A percentile compares a stretch with the other conserved stretches of the same genome.
Evolutionary conservation across 1,140 invertebrate species (phyloP).

Genomic region (Glomeris maerens): DNA sequence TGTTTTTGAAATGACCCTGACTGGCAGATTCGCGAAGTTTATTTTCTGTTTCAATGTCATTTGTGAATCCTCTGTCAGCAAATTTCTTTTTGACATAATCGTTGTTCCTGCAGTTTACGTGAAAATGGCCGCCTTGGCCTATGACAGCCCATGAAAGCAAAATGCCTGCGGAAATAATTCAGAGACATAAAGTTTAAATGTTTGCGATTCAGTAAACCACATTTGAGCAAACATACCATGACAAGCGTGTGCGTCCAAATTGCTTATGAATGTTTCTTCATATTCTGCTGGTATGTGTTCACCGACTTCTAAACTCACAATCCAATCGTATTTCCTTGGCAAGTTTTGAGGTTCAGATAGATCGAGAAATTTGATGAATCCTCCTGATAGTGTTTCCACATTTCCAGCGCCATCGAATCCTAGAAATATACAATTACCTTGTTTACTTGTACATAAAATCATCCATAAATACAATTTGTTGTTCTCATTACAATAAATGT

Average conservation of each 20-base stretch:
- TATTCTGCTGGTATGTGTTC: slow-evolving; percentile 13
- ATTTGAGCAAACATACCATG: slow-evolving; percentile 8
- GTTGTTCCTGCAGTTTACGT: slow-evolving; percentile 14
- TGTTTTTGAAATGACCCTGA: neutral
- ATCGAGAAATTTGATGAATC: slow-evolving; percentile 7
- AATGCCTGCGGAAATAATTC: slow-evolving; percentile 8
- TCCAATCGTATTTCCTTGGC: slow-evolving; percentile 11
- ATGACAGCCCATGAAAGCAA: slow-evolving; percentile 16
- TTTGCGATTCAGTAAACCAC: neutral
- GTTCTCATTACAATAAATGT: too few relatives aligned
- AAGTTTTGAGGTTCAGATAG: slow-evolving; percentile 7
- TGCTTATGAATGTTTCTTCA: slow-evolving; percentile 10
- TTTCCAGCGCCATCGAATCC: slow-evolving; percentile 14
- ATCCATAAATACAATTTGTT: too few relatives aligned
- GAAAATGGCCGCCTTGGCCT: slow-evolving; percentile 13
- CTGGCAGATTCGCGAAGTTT: neutral
- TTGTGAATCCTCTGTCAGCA: neutral
- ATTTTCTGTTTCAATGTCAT: neutral
- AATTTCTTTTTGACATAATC: slow-evolving; percentile 10
- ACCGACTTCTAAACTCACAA: slow-evolving; percentile 15
- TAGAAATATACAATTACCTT: too few relatives aligned
- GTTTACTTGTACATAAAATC: too few relatives aligned
- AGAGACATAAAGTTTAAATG: neutral
- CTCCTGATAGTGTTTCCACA: slow-evolving; percentile 7
- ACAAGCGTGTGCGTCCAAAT: slow-evolving; percentile 8